Evolutionary conservation across 2,113 vertebrate species (phyloP).

Genomic region (Ameiurus melas): DNA sequence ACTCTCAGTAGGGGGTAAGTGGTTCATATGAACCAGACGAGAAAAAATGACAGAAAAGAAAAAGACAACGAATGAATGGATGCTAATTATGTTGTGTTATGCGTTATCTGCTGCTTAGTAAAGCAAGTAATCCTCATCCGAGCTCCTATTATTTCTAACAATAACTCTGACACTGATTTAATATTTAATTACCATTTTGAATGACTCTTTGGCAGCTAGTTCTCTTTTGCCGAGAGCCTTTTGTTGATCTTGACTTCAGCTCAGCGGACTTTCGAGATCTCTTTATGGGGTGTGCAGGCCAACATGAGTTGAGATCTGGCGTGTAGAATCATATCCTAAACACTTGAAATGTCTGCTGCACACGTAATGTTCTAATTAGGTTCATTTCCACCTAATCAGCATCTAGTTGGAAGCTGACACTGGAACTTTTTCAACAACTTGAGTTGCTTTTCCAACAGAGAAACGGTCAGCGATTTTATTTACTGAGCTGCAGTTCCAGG

Average conservation of each 20-base stretch:
- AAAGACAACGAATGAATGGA: not conserved
- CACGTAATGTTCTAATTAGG: not conserved
- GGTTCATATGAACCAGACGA: conserved; percentile 7
- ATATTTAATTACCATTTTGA: conserved; percentile 8
- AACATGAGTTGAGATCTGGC: not conserved
- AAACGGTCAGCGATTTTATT: not conserved
- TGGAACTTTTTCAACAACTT: not conserved
- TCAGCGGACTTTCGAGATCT: not conserved
- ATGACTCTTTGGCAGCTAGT: not conserved
- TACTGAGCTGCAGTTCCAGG: not conserved
- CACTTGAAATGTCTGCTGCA: not conserved
- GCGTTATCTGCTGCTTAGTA: not conserved
- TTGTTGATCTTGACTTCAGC: conserved; percentile 8
- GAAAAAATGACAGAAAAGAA: not conserved
- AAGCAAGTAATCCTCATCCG: not conserved
- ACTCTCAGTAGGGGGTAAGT: not conserved
- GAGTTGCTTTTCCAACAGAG: not conserved
- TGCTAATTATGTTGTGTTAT: not conserved
- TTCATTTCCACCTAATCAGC: not conserved
- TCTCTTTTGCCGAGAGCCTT: not conserved
- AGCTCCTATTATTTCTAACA: conserved; percentile 1
- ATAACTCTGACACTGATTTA: not conserved
- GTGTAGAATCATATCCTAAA: not conserved
- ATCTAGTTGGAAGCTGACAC: not conserved
- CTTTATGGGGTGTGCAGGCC: not conserved